Evolutionary conservation across 2,113 vertebrate species (phyloP).

Genomic region (Python bivittatus): DNA sequence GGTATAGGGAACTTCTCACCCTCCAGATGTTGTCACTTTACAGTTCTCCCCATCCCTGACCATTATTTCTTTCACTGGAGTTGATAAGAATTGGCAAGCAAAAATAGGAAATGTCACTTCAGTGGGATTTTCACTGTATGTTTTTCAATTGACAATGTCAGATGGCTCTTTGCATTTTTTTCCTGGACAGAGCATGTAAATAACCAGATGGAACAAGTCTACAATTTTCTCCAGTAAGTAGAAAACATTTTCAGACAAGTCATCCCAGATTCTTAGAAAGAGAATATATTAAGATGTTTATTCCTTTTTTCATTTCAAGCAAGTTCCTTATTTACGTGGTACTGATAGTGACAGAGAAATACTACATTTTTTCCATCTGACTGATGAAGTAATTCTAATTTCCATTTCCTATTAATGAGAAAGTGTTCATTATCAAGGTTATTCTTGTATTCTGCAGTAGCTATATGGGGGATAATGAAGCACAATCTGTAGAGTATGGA

Average conservation of each 20-base stretch:
- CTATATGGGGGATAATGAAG: not conserved
- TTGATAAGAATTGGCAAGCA: not conserved
- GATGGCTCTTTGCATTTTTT: not conserved
- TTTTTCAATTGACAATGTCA: not conserved
- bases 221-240: not conserved
- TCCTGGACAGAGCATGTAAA: not conserved
- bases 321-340: not conserved
- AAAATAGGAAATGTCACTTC: too few species aligned
- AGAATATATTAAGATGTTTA: not conserved
- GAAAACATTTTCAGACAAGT: too few species aligned
- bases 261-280: too few species aligned
- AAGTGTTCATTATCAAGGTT: not conserved
- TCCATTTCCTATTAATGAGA: not conserved
- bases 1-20: not conserved
- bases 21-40: not conserved
- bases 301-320: not conserved
- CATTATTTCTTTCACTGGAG: not conserved
- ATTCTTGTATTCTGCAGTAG: conserved; percentile 5
- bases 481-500: not conserved
- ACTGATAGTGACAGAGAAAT: not conserved
- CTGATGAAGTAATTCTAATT: not conserved
- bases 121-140: not conserved
- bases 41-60: not conserved
- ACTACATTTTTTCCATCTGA: conserved; percentile 10
- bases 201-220: not conserved